A percentile compares a stretch with the other conserved stretches of the same genome.
These are phyloP conservation scores for Scolopax bukidnonensis DNA, from an alignment of 2,797 vertebrate species.

Conservation along the genomic window DNA sequence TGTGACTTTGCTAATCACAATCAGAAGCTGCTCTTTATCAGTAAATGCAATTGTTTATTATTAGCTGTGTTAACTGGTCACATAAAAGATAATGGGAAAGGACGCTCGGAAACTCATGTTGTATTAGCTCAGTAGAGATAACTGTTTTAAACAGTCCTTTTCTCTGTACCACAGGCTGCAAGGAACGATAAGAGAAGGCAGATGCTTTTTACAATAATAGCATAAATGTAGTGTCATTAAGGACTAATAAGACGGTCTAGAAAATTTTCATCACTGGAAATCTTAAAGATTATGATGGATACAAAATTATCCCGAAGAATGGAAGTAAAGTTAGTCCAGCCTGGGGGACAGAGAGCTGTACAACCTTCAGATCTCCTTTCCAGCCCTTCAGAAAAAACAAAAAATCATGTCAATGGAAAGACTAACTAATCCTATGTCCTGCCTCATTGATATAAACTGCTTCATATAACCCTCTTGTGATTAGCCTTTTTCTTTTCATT, in stretches of 20 bases:
- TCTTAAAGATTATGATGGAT: not conserved
- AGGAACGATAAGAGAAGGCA: not conserved
- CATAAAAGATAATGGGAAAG: rapidly evolving
- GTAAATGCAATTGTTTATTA: not conserved
- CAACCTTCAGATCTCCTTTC: not conserved
- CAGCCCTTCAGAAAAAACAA: not conserved
- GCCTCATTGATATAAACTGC: not conserved
- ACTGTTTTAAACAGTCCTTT: not conserved
- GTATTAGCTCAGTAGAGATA: not conserved
- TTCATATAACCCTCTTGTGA: not conserved
- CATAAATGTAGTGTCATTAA: not conserved
- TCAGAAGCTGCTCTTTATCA: not conserved
- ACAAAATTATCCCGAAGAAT: not conserved
- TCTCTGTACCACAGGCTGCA: not conserved
- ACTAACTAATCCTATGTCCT: not conserved
- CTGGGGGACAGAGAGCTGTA: not conserved
- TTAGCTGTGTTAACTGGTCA: not conserved
- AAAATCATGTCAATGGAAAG: not conserved
- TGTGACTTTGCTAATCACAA: not conserved
- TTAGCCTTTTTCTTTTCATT: not conserved
- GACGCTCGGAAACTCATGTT: not conserved
- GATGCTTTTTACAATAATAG: not conserved
- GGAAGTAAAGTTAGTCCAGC: not conserved
- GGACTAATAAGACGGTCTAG: not conserved
- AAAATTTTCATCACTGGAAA: not conserved